Conservation (phyloP, 92 coral and sea anemone species). For the Porites cylindrica region DNA sequence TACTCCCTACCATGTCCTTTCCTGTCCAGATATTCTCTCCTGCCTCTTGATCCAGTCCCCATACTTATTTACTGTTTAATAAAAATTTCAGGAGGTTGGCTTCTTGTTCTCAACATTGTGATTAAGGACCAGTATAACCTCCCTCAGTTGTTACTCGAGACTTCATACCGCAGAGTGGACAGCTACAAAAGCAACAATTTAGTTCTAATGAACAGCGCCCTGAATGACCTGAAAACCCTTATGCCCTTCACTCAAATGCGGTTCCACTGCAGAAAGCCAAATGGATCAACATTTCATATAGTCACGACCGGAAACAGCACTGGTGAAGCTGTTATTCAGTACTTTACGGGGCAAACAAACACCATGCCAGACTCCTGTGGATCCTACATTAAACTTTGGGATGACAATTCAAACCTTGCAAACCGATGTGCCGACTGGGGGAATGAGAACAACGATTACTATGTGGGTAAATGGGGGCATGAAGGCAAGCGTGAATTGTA, state of each 20-base stretch:
- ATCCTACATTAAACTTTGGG: constrained; percentile 19
- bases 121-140: not conserved
- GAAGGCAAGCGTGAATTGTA: not conserved
- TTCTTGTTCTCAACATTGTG: constrained; percentile 33
- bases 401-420: constrained; percentile 43
- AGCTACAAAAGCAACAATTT: constrained; percentile 27
- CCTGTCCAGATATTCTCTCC: no score
- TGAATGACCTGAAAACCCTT: constrained; percentile 33
- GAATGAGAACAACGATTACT: not conserved
- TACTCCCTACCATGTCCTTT: no score
- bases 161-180: constrained; percentile 42
- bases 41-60: no score
- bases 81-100: constrained; percentile 59
- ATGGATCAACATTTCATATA: constrained; percentile 30
- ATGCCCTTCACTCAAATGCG: constrained; percentile 44
- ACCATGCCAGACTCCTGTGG: constrained; percentile 31
- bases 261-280: constrained; percentile 53
- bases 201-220: constrained; percentile 20
- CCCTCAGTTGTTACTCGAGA: not conserved
- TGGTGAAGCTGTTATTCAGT: constrained; percentile 25
- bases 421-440: constrained; percentile 37
- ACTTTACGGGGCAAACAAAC: constrained; percentile 12
- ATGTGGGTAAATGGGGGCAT: constrained; percentile 25
- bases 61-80: no score
- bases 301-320: constrained; percentile 13